Evolutionary conservation across 2,113 vertebrate genomes (phyloP), one percentile per base, ranked within the genome.

Genomic region (Pelusios castaneus): DNA sequence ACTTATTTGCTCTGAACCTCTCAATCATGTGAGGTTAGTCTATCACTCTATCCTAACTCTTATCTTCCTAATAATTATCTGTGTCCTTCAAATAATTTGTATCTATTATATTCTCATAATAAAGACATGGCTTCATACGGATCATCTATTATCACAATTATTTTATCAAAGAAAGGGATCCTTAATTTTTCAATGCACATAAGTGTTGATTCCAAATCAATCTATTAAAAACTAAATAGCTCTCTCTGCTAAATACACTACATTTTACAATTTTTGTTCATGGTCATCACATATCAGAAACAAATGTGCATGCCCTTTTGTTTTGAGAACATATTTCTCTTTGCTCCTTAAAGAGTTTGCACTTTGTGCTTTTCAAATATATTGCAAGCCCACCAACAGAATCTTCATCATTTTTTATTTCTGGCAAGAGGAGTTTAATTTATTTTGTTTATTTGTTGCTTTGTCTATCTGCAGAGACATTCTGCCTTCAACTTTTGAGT

Each of bases 321-420:
- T 60, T 60, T 60, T 60, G 75, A 90, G 90, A 47, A 83, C 58
- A 29, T 11, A 45, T 0, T 27, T 89, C 0, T 47, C 70, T 92
- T 88, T 17, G 89, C 38, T 10, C 10, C 85, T 24, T 55, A 54
- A 34, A 45, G 2, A 81, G 1, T 1, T 38, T 0, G 0, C 1
- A 2, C 43, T 80, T 80, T 11, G 6, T 77, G 1, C 31, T 93
- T 93, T 82, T 11, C 21, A 89, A 92, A 73, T 63, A 84, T 2
- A 49, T 0, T 25, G 4, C 1, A 84, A 5, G 89, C 81, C 24
- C 80, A 56, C 1, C 6, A 73, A 80, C 6, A 5, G 49, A 86
- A 78, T 87, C 0, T 14, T 70, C 0, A 79, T n/a, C 31, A 79
- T 45, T 24, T 84, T 91, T n/a, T 49, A 52, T 43, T 49, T 80